Percentiles rank a stretch among this genome's conserved stretches.
These are phyloP conservation scores for Hylaea fasciaria DNA, from an alignment of 2,888 invertebrate species.

Conservation along the genomic window DNA sequence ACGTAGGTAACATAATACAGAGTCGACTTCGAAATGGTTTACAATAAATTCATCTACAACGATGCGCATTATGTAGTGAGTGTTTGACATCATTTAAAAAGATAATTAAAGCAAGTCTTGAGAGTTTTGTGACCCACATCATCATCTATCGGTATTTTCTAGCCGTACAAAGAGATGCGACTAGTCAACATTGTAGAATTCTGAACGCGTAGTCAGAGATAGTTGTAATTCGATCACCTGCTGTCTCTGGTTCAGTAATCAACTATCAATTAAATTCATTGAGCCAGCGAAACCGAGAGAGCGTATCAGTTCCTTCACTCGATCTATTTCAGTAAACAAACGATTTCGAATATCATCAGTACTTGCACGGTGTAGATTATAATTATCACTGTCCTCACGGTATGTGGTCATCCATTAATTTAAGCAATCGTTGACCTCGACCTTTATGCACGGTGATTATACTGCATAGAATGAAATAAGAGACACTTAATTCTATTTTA, in stretches of 20 bases:
- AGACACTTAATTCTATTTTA: constrained; percentile 53
- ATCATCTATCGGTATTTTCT: constrained; percentile 38
- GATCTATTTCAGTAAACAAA: constrained; percentile 31
- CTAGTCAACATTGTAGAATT: constrained; percentile 12
- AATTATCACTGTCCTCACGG: constrained; percentile 23
- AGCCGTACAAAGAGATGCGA: constrained; percentile 10
- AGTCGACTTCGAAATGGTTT: no score
- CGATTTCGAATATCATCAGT: constrained; percentile 14
- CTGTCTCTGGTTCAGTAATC: constrained; percentile 35
- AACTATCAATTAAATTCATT: constrained; percentile 38
- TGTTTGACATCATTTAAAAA: constrained; percentile 33
- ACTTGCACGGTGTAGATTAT: constrained; percentile 15
- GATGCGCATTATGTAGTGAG: constrained; percentile 12
- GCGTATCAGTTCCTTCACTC: constrained; percentile 25
- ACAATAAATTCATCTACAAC: constrained; percentile 3
- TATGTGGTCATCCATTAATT: constrained; percentile 52
- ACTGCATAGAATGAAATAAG: constrained; percentile 57
- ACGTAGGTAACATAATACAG: background rate
- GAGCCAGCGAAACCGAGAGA: constrained; percentile 35
- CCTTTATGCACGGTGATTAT: constrained; percentile 51
- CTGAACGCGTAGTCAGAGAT: constrained; percentile 24
- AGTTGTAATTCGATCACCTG: constrained; percentile 32
- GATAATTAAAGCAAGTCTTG: constrained; percentile 37
- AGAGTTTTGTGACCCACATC: constrained; percentile 30
- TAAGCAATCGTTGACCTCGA: constrained; percentile 71